Evolutionary conservation across 1,140 invertebrate species (phyloP), one percentile per base, ranked within the genome.

Genomic region (Drosophila asahinai): DNA sequence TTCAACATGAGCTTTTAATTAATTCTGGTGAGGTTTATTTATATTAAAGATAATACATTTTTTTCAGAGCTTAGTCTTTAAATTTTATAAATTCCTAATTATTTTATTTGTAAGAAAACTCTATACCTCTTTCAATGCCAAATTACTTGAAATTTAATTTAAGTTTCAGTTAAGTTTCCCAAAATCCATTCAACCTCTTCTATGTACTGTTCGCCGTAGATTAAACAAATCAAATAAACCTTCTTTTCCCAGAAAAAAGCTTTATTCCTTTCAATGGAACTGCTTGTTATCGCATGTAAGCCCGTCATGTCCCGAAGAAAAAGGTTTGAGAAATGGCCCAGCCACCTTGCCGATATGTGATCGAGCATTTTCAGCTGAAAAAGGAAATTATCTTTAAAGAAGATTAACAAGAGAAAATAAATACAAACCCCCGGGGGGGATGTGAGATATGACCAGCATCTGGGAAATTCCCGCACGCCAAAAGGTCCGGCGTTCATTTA

Each of bases 361-460:
- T 27, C 3, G 8, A 38, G 17, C 36, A 33, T 25, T 40, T 22
- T 36, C 14, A 17, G 48, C 57, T 15, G 12, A 47, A 42, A 60
- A 52, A 22, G 38, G 15, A 73, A 73, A 61, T 73, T 73, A 73
- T 74, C 68, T 74, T 73, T 73, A 61, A 60, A 61, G 68, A n/a
- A 61, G 67, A 74, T 74, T 61, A 74, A 61, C 68, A 61, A 22
- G 12, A 30, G 22, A 42, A 60, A 73, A 58, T 72, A 72, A 59
- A 49, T 48, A 27, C 42, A 48, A 30, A 25, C 52, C 5, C 43
- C 43, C 1, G 9, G 2, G 19, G 67, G 52, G 27, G 33, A 22
- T 22, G 19, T 22, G 19, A 43, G 47, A 27, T 19, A 42, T 63
- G 54, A 40, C 38, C 68, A 66, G 19, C 62, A 65, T 68, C 64